Evolutionary conservation across 2,888 invertebrate genomes (phyloP).

Genomic region (Neria commutata): DNA sequence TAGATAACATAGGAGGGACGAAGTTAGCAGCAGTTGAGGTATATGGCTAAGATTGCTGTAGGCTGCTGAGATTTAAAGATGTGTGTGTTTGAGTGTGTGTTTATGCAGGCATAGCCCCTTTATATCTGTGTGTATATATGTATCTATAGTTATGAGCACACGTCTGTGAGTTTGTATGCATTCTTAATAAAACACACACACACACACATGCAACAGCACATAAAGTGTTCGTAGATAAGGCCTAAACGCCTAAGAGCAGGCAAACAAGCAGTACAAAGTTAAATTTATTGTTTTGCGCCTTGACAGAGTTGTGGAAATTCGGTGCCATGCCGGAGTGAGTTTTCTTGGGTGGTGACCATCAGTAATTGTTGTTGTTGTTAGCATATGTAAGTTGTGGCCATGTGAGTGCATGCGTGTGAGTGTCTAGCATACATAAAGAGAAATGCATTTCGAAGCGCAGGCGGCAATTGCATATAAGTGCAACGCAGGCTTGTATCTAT

Average conservation of each 20-base stretch:
- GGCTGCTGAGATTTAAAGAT: not conserved
- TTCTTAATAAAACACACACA: constrained; percentile 4
- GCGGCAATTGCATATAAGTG: not conserved
- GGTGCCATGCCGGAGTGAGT: constrained; percentile 38
- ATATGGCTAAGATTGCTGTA: not conserved
- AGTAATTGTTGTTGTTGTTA: too few species aligned
- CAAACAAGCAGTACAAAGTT: not conserved
- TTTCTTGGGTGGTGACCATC: constrained; percentile 42
- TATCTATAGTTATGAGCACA: too few species aligned
- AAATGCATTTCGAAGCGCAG: constrained; percentile 22
- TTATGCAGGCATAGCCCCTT: too few species aligned
- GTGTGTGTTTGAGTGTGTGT: too few species aligned
- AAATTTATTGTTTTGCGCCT: not conserved
- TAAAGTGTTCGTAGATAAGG: not conserved
- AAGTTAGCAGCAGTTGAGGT: not conserved
- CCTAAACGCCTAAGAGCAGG: not conserved
- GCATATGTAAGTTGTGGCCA: too few species aligned
- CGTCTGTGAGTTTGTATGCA: not conserved
- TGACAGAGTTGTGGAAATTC: not conserved
- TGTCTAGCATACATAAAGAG: constrained; percentile 23
- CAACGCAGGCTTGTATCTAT: not conserved
- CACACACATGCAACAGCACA: constrained; percentile 13
- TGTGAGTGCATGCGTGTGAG: too few species aligned
- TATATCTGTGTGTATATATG: too few species aligned
- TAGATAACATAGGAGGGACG: not conserved